Base-by-base conservation (phyloP, 2,888 invertebrate genomes). In the Mactromeris polynyma region DNA sequence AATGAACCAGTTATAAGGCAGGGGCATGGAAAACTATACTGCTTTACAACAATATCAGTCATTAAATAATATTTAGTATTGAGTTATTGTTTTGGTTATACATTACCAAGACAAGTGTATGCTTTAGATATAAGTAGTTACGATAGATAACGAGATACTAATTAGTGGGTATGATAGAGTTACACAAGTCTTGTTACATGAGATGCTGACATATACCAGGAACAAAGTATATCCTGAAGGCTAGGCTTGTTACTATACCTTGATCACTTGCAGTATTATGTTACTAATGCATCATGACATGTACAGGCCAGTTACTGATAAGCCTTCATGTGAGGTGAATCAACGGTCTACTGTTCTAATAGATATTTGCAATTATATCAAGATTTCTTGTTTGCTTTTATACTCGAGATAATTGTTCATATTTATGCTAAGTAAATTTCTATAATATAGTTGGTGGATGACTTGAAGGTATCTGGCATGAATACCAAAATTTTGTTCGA, bases 281-380 rank as follows among this genome's bases (percentile, higher is more conserved):
- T 73, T 83, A 83, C 83, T 83, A 83, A 83, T 83, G 36, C 42
- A 46, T 73, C 73, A 46, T 83, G 83, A 83, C 83, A 83, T 69
- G 73, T 83, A 83, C 83, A 83, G 73, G 46, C n/a, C 73, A 73
- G 31, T 46, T 73, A 73, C 83, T 83, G 83, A 83, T 83, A 83
- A 83, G 83, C 83, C 81, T 38, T 73, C 33, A 33, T 40, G 58
- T 51, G 81, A 58, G 81, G 58, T 54, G 54, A 81, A 58, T 58
- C 73, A 42, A 42, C 31, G 73, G 73, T 73, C 73, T 73, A 73
- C 73, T 73, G 73, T 36, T 33, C 33, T 33, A 9, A 36, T 11
- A 11, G 73, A 73, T 73, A 73, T 36, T 36, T 73, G 36, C 19
- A 36, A 73, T 73, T 11, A 73, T 73, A 73, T 73, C 73, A 73